Evolutionary conservation across 2,888 invertebrate species (phyloP).

Genomic region (Andricus quercusramuli): DNA sequence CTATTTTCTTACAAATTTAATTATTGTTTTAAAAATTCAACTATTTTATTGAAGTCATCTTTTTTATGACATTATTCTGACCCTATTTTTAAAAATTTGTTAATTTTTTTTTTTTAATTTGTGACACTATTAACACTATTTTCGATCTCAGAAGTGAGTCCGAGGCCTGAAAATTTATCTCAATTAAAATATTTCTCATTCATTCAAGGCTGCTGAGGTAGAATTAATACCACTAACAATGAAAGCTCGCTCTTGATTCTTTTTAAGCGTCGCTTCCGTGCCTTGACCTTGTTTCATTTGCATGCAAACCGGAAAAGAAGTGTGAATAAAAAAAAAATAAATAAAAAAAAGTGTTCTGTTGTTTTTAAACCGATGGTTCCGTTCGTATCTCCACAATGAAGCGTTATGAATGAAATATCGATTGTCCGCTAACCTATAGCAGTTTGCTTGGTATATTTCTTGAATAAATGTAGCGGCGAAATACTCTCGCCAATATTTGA

Average conservation of each 20-base stretch:
- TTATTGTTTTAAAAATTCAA: no score
- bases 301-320: constrained; percentile 21
- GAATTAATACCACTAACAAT: constrained; percentile 11
- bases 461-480: not conserved
- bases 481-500: not conserved
- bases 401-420: constrained; percentile 40
- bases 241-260: constrained; percentile 11
- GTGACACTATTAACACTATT: no score
- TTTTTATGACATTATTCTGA: no score
- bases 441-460: constrained; percentile 18
- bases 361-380: constrained; percentile 31
- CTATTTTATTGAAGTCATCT: no score
- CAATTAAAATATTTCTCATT: not conserved
- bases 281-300: constrained; percentile 33
- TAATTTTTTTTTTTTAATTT: no score
- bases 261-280: constrained; percentile 14
- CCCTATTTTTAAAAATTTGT: no score
- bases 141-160: no score
- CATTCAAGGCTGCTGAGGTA: not conserved
- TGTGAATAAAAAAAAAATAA: constrained; percentile 4
- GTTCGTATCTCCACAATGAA: constrained; percentile 35
- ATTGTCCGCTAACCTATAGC: constrained; percentile 18
- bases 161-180: no score
- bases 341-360: not conserved
- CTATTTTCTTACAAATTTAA: no score